These are phyloP conservation scores for Nycteola revayana DNA, from an alignment of 2,888 invertebrate genomes.

Conservation along the genomic window DNA sequence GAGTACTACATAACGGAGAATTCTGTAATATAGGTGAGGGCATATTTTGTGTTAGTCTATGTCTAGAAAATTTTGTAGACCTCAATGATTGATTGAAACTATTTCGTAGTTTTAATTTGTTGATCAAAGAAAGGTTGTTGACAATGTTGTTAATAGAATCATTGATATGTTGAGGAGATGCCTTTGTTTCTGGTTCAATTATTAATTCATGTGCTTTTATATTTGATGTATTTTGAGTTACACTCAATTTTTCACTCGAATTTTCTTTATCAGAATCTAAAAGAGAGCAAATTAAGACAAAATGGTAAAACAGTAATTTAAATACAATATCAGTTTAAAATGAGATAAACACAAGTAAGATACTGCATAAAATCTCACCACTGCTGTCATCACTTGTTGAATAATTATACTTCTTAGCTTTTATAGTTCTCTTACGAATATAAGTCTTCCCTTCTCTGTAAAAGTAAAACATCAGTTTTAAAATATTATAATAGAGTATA, in stretches of 20 bases:
- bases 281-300: no score
- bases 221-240: conserved; percentile 46
- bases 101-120: conserved; percentile 35
- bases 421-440: conserved; percentile 35
- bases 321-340: no score
- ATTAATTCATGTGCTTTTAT: conserved; percentile 53
- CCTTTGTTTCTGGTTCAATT: conserved; percentile 48
- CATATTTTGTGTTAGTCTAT: conserved; percentile 41
- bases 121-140: conserved; percentile 49
- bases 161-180: conserved; percentile 38
- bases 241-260: conserved; percentile 22
- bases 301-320: no score
- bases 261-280: conserved; percentile 70
- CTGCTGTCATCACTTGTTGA: conserved; percentile 44
- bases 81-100: conserved; percentile 32
- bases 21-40: conserved; percentile 40
- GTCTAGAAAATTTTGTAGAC: conserved; percentile 27
- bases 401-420: conserved; percentile 43
- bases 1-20: conserved; percentile 68
- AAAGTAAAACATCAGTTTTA: conserved; percentile 7
- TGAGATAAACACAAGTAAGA: no score
- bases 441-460: conserved; percentile 48
- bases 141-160: conserved; percentile 63
- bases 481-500: background rate
- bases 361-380: no score